phyloP scores from a whole-genome alignment of 2,797 vertebrate species.

The Crocidura indochinensis region DNA sequence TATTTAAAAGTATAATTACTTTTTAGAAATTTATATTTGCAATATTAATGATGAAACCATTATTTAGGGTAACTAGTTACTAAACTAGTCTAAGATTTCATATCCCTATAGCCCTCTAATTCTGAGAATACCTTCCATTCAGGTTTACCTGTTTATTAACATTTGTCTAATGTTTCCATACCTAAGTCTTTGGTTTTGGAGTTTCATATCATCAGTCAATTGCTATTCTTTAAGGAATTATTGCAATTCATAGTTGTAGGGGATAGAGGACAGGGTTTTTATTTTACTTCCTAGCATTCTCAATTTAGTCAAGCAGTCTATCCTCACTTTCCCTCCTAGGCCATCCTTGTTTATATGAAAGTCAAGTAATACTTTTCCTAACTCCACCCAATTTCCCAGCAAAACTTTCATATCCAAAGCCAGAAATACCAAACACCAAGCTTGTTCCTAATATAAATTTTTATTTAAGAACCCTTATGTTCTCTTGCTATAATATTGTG shows the following conservation, averaged over 20 bases:
- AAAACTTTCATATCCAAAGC: slow-evolving; percentile 35
- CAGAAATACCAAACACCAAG: slow-evolving; percentile 65
- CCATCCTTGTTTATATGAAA: slow-evolving; percentile 32
- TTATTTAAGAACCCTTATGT: slow-evolving; percentile 35
- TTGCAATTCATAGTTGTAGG: not conserved
- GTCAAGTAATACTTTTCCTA: slow-evolving; percentile 42
- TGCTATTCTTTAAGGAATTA: not conserved
- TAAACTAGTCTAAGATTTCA: not conserved
- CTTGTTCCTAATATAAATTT: slow-evolving; percentile 51
- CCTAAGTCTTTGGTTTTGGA: not conserved
- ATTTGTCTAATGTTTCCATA: not conserved
- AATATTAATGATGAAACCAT: not conserved
- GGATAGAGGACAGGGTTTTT: not conserved
- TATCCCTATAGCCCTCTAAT: not conserved
- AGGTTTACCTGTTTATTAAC: not conserved
- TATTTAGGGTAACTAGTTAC: not conserved
- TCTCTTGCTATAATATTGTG: slow-evolving; percentile 44
- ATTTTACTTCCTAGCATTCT: not conserved
- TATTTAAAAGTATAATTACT: slow-evolving; percentile 29
- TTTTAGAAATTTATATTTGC: slow-evolving; percentile 5
- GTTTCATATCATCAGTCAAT: not conserved
- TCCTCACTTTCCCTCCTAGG: not conserved
- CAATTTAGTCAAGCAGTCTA: not conserved
- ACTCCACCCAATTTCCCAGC: slow-evolving; percentile 46
- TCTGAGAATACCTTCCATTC: not conserved